A percentile compares a stretch with the other conserved stretches of the same genome.
phyloP scores from a whole-genome alignment of 2,888 invertebrate genomes.

The Dilophus febrilis region DNA sequence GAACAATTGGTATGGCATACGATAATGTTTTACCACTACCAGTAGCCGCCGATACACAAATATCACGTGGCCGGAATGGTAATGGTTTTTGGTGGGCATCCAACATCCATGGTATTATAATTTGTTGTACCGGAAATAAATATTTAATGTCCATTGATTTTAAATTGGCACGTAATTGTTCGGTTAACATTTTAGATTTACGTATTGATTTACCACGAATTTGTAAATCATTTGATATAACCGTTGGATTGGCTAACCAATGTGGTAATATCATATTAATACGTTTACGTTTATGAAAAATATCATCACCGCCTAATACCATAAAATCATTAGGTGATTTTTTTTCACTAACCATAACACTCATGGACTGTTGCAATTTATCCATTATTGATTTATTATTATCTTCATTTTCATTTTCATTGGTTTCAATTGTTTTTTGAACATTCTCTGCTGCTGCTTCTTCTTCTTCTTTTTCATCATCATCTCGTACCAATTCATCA shows the following conservation, averaged over 20 bases:
- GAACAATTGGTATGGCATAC: slow-evolving; percentile 81
- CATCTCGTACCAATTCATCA: slow-evolving; percentile 10
- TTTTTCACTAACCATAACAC: too few species aligned
- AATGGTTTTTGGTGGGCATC: slow-evolving; percentile 39
- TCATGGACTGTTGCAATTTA: too few species aligned
- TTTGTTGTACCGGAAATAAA: slow-evolving; percentile 73
- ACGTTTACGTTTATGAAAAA: slow-evolving; percentile 37
- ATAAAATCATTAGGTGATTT: slow-evolving; percentile 36
- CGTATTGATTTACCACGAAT: slow-evolving; percentile 36
- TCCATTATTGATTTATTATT: slow-evolving; percentile 1
- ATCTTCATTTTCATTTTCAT: slow-evolving; percentile 5
- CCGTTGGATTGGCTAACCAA: slow-evolving; percentile 69
- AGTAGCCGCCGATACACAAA: slow-evolving; percentile 94
- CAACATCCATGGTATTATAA: slow-evolving; percentile 61
- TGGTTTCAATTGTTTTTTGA: slow-evolving; percentile 3
- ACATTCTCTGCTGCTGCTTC: background rate
- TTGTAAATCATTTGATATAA: slow-evolving; percentile 56
- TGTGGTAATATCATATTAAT: slow-evolving; percentile 64
- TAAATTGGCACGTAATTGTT: slow-evolving; percentile 41
- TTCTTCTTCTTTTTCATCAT: slow-evolving; percentile 3
- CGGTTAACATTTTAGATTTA: slow-evolving; percentile 43
- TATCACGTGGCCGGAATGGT: slow-evolving; percentile 61
- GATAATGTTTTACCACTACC: slow-evolving; percentile 95
- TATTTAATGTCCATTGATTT: slow-evolving; percentile 51
- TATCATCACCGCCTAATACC: slow-evolving; percentile 51